A percentile compares a stretch with the other conserved stretches of the same genome.
Evolutionary conservation across 2,797 vertebrate species (phyloP).

Genomic region (Poecilia picta): DNA sequence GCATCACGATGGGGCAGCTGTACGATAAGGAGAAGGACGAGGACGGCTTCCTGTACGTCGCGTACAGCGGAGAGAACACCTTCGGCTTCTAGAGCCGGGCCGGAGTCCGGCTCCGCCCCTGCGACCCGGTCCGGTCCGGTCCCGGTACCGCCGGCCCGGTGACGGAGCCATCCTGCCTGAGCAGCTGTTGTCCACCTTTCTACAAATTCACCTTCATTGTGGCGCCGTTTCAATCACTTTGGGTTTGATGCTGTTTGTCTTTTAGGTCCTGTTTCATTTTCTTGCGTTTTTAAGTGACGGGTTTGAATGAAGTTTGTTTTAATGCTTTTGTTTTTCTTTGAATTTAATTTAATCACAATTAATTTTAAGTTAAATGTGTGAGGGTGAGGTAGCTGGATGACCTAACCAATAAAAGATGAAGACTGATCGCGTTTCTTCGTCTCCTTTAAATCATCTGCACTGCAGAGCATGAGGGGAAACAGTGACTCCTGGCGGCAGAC

Average conservation of each 20-base stretch:
- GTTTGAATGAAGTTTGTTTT: conserved; percentile 58
- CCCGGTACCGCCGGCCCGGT: background rate
- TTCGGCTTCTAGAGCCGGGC: conserved; percentile 85
- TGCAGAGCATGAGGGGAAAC: background rate
- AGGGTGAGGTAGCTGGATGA: conserved; percentile 85
- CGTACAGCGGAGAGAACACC: conserved; percentile 98
- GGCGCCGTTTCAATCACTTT: conserved; percentile 39
- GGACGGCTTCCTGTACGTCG: conserved; percentile 98
- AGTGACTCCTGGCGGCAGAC: background rate
- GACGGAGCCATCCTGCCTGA: background rate
- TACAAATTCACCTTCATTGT: conserved; percentile 32
- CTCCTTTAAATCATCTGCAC: background rate
- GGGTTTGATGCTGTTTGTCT: conserved; percentile 62
- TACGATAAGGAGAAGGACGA: conserved; percentile 98
- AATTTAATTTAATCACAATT: conserved; percentile 74
- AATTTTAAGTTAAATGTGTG: conserved; percentile 73
- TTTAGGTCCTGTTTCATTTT: conserved; percentile 34
- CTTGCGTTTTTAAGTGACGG: conserved; percentile 14
- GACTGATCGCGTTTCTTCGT: background rate
- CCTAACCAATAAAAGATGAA: conserved; percentile 73
- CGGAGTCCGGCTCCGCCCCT: background rate
- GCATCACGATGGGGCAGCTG: conserved; percentile 98
- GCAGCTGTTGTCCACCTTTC: background rate
- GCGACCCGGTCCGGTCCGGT: too few relatives aligned
- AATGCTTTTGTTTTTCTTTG: conserved; percentile 61